Evolutionary conservation across 35 echinoderm and acorn worm genomes (phyloP), one percentile per base, ranked within the genome.

Genomic region (Ophioderma brevispina): DNA sequence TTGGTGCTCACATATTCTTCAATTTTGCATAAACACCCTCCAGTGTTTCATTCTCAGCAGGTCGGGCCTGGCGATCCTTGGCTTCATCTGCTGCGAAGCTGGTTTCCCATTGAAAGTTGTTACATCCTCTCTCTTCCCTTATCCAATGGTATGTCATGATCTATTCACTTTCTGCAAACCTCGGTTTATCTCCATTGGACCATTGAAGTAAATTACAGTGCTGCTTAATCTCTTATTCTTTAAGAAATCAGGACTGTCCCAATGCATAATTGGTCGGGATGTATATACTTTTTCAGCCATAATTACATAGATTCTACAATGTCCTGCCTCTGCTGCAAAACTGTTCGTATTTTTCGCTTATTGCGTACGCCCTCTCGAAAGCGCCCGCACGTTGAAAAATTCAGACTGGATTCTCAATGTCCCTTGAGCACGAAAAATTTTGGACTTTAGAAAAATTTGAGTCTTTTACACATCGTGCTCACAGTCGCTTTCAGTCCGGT

Each of bases 131-230:
- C 70, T 18, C 80, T 82, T 0, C 86, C 92, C 85, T 32, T 94
- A 80, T 13, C 92, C 92, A 18, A 85, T 84, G n/a, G 46, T 94
- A 94, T 14, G 92, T 94, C 86, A 89, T 89, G 25, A 94, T 31
- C 31, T 94, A 89, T 89, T 94, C 0, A 94, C 86, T 43, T 88
- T 84, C 42, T 84, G 37, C 5, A 94, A n/a, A n/a, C n/a, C n/a
- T 36, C 76, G 21, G 35, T 88, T 94, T 3, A 33, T 21, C 23
- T 86, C 92, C 83, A 94, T 77, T 80, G n/a, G 92, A 1, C 92
- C 92, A 55, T 89, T 32, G 89, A 94, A 17, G 86, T 89, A 94
- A 88, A 39, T 76, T 63, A 83, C 85, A 88, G 37, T 93, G 92
- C 37, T 89, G 79, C 31, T 89, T 89, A 86, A 86, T 78, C 80